Evolutionary conservation across 2,888 invertebrate species (phyloP).

Genomic region (Kuschelorhynchus macadamiae): DNA sequence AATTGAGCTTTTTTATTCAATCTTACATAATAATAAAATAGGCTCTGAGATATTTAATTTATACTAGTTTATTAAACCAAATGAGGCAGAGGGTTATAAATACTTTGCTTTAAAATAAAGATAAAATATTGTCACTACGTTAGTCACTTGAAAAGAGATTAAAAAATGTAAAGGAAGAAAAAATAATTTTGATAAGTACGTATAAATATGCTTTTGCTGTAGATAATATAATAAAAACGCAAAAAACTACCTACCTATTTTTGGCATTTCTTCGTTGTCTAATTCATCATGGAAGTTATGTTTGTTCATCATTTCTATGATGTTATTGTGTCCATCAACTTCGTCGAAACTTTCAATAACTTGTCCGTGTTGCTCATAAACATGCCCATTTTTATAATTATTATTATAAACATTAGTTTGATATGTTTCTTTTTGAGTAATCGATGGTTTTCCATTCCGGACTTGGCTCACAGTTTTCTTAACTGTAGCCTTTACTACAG

Average conservation of each 20-base stretch:
- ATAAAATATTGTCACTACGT: too few relatives aligned
- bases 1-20: too few relatives aligned
- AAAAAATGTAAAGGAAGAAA: too few relatives aligned
- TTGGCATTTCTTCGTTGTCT: slow-evolving; percentile 69
- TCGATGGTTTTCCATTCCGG: slow-evolving; percentile 66
- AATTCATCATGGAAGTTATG: slow-evolving; percentile 66
- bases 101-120: too few relatives aligned
- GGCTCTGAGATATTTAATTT: too few relatives aligned
- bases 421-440: slow-evolving; percentile 65
- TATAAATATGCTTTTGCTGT: too few relatives aligned
- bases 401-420: slow-evolving; percentile 65
- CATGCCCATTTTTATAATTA: slow-evolving; percentile 61
- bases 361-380: slow-evolving; percentile 62
- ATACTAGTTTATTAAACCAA: too few relatives aligned
- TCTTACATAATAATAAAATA: too few relatives aligned
- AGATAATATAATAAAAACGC: too few relatives aligned
- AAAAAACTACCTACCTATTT: slow-evolving; percentile 44
- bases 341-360: slow-evolving; percentile 48
- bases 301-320: slow-evolving; percentile 68
- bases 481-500: slow-evolving; percentile 64
- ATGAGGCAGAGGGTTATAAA: too few relatives aligned
- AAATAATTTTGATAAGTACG: too few relatives aligned
- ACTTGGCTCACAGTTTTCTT: slow-evolving; percentile 66
- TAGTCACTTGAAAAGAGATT: too few relatives aligned
- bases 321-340: slow-evolving; percentile 52